Evolutionary conservation across 92 coral and sea anemone genomes (phyloP), one percentile per base, ranked within the genome.

Genomic region (Micromussa lordhowensis): DNA sequence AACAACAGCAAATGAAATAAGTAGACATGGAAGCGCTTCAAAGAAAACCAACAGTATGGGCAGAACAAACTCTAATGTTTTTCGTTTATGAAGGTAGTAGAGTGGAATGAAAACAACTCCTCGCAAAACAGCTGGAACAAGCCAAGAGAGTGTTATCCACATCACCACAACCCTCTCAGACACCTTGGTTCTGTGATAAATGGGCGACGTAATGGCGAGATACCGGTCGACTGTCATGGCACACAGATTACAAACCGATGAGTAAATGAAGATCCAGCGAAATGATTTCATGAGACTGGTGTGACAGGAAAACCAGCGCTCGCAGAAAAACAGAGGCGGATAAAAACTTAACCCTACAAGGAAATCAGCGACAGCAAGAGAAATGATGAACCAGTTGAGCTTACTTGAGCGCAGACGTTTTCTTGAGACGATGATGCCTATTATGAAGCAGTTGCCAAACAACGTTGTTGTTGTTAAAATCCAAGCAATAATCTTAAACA

Each of bases 311-410:
- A n/a, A n/a, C n/a, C n/a, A n/a, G n/a, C n/a, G n/a, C n/a, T n/a
- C n/a, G n/a, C n/a, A n/a, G n/a, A n/a, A n/a, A n/a, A n/a, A n/a
- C 38, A 35, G 38, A 35, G 38, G 38, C 38, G 38, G 38, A 35
- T 35, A 35, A 1, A 35, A 1, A 35, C 38, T 35, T 35, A 35
- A 35, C 38, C 38, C 38, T 4, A 35, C 38, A 35, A 35, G 38
- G 4, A 35, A 35, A 35, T 35, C 38, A 35, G 38, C 75, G 2
- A 69, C 75, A 69, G 75, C 75, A 69, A 69, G 75, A 18, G 75
- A 69, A 30, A 69, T 13, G 4, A 69, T 69, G 75, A 29, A 69
- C 75, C 75, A 69, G 75, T 30, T 69, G 75, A 69, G 75, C 21
- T 69, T 69, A 5, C 75, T 26, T 11, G 36, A 69, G 40, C 75